These are phyloP conservation scores for Aldabrachelys gigantea DNA, from an alignment of 2,113 vertebrate species.

Conservation along the genomic window DNA sequence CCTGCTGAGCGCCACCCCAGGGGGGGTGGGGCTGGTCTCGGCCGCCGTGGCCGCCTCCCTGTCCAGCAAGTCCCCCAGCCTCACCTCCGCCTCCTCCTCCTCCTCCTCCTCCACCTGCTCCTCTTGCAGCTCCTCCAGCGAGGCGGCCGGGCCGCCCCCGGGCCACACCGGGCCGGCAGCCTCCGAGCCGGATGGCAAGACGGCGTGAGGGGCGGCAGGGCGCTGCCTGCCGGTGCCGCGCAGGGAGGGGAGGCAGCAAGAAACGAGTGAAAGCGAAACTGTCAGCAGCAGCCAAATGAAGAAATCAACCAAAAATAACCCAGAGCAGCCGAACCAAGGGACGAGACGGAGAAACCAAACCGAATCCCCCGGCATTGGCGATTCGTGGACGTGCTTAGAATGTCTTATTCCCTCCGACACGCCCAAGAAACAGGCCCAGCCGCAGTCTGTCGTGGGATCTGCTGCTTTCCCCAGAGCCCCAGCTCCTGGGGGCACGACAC, in stretches of 20 bases:
- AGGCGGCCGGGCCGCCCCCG: constrained; percentile 85
- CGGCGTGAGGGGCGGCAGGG: constrained; percentile 56
- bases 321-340: constrained; percentile 80
- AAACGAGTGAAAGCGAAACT: constrained; percentile 49
- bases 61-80: constrained; percentile 81
- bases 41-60: constrained; percentile 83
- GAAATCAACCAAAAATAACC: constrained; percentile 81
- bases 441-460: neutral
- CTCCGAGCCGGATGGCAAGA: constrained; percentile 63
- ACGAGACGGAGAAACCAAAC: constrained; percentile 87
- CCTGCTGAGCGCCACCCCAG: constrained; percentile 84
- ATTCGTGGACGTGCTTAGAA: constrained; percentile 40
- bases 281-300: constrained; percentile 66
- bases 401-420: constrained; percentile 50
- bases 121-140: constrained; percentile 84
- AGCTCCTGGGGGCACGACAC: neutral
- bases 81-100: constrained; percentile 71
- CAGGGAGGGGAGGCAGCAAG: constrained; percentile 75
- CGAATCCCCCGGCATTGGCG: constrained; percentile 79
- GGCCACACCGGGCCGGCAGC: constrained; percentile 82
- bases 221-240: constrained; percentile 66
- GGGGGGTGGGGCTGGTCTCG: constrained; percentile 83
- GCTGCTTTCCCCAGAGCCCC: neutral
- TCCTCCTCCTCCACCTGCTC: constrained; percentile 85
- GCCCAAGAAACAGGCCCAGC: neutral